These are phyloP conservation scores for Bedellia somnulentella DNA, from an alignment of 2,888 invertebrate species.

Conservation along the genomic window DNA sequence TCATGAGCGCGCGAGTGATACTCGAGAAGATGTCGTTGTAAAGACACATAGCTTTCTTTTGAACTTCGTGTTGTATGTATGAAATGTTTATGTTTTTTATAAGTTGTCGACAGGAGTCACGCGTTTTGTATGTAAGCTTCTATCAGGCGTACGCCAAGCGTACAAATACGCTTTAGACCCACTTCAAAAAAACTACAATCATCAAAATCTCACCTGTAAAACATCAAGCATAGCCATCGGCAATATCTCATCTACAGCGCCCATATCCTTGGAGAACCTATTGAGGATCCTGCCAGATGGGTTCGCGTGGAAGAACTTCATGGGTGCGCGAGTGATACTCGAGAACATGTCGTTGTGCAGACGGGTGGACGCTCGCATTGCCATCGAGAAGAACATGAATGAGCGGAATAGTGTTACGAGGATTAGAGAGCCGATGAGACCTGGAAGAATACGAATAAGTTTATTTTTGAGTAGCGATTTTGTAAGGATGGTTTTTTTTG, in stretches of 20 bases:
- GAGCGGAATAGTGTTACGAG: slow-evolving; percentile 51
- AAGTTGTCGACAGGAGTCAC: no score
- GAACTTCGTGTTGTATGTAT: no score
- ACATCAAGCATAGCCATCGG: slow-evolving; percentile 66
- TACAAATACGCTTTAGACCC: no score
- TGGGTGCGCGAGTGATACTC: slow-evolving; percentile 77
- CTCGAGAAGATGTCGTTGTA: slow-evolving; percentile 86
- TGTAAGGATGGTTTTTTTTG: no score
- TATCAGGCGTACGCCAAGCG: no score
- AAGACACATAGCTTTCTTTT: slow-evolving; percentile 69
- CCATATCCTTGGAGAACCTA: slow-evolving; percentile 89
- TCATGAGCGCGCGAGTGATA: slow-evolving; percentile 78
- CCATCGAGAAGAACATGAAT: slow-evolving; percentile 64
- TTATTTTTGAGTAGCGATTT: no score
- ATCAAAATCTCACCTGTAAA: slow-evolving; percentile 42
- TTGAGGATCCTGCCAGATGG: slow-evolving; percentile 83
- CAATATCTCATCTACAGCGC: slow-evolving; percentile 66
- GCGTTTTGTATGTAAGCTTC: no score
- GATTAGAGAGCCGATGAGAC: slow-evolving; percentile 50
- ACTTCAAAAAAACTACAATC: no score
- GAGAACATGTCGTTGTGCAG: slow-evolving; percentile 85
- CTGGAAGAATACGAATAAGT: slow-evolving; percentile 32
- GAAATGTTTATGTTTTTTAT: no score
- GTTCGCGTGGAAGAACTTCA: slow-evolving; percentile 88
- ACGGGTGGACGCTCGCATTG: slow-evolving; percentile 73